Evolutionary conservation across 2,888 invertebrate genomes (phyloP).

Genomic region (Limnephilus lunatus): DNA sequence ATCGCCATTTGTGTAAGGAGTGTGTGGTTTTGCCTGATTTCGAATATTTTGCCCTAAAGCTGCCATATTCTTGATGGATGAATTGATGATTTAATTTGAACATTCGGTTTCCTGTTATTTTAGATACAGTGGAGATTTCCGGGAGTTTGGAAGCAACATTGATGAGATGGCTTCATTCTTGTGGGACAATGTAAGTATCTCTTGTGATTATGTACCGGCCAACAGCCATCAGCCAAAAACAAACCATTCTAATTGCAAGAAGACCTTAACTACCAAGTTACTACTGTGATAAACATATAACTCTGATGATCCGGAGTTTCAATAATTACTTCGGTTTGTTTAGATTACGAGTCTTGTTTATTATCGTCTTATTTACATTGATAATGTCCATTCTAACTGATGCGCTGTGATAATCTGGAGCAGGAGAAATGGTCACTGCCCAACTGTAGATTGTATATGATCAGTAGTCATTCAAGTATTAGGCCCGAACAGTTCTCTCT

Average conservation of each 20-base stretch:
- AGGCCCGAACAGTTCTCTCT: too few species aligned
- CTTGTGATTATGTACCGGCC: not conserved
- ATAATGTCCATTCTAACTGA: too few species aligned
- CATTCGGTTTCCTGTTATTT: not conserved
- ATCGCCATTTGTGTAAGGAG: too few species aligned
- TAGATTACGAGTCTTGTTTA: too few species aligned
- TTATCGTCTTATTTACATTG: too few species aligned
- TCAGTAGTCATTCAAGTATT: too few species aligned
- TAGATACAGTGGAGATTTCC: constrained; percentile 95
- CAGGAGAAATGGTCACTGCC: too few species aligned
- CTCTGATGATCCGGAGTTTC: too few species aligned
- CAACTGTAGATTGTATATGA: too few species aligned
- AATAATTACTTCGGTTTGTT: too few species aligned
- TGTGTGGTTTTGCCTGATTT: not conserved
- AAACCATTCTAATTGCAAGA: not conserved
- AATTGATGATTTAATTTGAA: not conserved
- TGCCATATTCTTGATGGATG: not conserved
- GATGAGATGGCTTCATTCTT: constrained; percentile 91
- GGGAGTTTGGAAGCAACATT: constrained; percentile 90
- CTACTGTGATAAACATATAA: too few species aligned
- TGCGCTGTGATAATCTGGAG: too few species aligned
- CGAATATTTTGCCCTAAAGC: not conserved
- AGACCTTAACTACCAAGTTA: not conserved
- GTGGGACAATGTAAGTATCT: constrained; percentile 92
- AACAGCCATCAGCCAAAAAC: not conserved